Percentiles rank a stretch among this genome's conserved stretches.
Evolutionary conservation across 2,113 vertebrate genomes (phyloP).

Genomic region (Onychostruthus taczanowskii): DNA sequence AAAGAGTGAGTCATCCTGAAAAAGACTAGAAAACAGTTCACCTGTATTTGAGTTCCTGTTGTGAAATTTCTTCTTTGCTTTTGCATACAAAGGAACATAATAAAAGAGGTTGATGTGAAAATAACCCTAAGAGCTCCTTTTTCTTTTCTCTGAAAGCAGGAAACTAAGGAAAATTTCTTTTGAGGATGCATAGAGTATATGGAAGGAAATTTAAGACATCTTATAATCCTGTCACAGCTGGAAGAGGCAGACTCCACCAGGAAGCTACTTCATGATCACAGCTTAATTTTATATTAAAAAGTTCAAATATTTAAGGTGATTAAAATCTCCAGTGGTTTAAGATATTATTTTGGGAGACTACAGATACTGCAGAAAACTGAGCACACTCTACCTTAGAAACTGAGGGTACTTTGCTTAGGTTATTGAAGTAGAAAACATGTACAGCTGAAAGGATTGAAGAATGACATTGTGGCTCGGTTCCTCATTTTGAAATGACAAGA

Average conservation of each 20-base stretch:
- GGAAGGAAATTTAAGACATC: background rate
- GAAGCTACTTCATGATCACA: background rate
- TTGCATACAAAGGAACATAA: background rate
- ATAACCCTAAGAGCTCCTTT: background rate
- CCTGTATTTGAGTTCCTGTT: background rate
- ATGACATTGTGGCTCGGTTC: background rate
- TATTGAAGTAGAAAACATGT: background rate
- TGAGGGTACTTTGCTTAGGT: background rate
- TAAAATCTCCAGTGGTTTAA: background rate
- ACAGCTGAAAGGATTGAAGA: rapidly evolving
- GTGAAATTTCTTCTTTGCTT: background rate
- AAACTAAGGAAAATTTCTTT: background rate
- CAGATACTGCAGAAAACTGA: background rate
- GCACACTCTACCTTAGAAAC: background rate
- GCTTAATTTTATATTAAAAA: background rate
- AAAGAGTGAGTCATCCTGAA: background rate
- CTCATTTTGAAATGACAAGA: background rate
- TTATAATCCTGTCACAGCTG: background rate
- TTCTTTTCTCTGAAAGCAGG: background rate
- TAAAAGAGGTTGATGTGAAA: background rate
- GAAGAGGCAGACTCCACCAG: background rate
- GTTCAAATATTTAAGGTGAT: background rate
- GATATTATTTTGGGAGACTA: background rate
- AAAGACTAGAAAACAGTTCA: background rate
- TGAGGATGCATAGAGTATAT: background rate